Base-by-base conservation (phyloP, 2,113 vertebrate genomes). In the Dermatemys mawii region DNA sequence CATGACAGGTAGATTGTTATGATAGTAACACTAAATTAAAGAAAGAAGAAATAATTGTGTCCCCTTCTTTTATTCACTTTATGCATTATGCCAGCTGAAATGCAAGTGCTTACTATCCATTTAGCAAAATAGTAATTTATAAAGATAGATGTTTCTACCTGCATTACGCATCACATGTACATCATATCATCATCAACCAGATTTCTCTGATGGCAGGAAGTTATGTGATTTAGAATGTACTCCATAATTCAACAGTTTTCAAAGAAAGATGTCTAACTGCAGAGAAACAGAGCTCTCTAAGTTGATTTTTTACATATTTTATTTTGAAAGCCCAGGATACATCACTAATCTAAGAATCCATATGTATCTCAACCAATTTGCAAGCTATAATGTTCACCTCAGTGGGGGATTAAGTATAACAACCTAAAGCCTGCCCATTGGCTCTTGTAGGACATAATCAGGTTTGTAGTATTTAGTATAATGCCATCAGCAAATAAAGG, bases 21-120 rank as follows among this genome's bases (percentile, higher is more conserved):
- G 81, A 87, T 57, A 96, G 78, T 48, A 70, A 16, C 41, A 84
- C n/a, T 82, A 88, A 92, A 93, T 97, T 92, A 94, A 96, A 96
- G 90, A 21, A 73, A 81, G 49, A 89, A 89, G 48, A 93, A 97
- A 97, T 90, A 89, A 95, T 27, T 80, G 12, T 5, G 38, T 50
- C 67, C 35, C 1, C 50, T 85, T 94, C 35, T 91, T 91, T 78
- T 93, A 94, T 86, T 95, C 12, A 1, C 83, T 93, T 90, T 85
- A 80, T 89, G 92, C 63, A 78, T 95, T 95, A 93, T 94, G 57
- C 26, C 81, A 95, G 27, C 19, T 92, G 81, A 97, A 95, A 85
- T 55, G 54, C 6, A 94, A 75, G 75, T 35, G 2, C 78, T 96
- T 97, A 87, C 11, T 12, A 82, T 54, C 92, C 51, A 90, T 96